Percentiles rank a stretch among this genome's conserved stretches.
Conservation (phyloP, 2,113 vertebrate genomes). For the Diadophis punctatus region DNA sequence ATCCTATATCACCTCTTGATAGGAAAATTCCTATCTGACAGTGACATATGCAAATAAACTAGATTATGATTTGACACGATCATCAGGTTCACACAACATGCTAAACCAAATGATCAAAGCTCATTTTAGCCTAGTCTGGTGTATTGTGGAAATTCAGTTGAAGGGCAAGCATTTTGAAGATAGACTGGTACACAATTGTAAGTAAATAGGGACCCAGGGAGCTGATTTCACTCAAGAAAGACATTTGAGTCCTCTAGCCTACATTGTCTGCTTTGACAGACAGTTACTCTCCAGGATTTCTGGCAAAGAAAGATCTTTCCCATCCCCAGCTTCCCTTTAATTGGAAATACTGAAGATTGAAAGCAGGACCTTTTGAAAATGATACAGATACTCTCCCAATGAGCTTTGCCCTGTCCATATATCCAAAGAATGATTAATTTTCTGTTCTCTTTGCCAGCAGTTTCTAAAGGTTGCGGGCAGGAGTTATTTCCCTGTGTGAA, state of each 20-base stretch:
- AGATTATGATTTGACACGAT: not conserved
- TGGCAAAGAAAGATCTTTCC: not conserved
- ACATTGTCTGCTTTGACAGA: not conserved
- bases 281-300: not conserved
- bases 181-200: not conserved
- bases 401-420: not conserved
- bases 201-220: not conserved
- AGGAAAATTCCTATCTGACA: too few relatives aligned
- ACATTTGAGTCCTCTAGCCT: not conserved
- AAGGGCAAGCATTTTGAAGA: not conserved
- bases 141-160: not conserved
- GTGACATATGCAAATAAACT: not conserved
- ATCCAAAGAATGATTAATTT: not conserved
- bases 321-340: not conserved
- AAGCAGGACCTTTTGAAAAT: not conserved
- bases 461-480: not conserved
- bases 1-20: too few relatives aligned
- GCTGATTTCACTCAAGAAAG: not conserved
- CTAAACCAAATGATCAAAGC: not conserved
- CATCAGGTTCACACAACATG: not conserved
- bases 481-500: not conserved
- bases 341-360: not conserved
- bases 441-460: not conserved
- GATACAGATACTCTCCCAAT: not conserved
- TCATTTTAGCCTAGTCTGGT: not conserved